Conservation (phyloP, 2,113 vertebrate genomes). For the Neogobius melanostomus region DNA sequence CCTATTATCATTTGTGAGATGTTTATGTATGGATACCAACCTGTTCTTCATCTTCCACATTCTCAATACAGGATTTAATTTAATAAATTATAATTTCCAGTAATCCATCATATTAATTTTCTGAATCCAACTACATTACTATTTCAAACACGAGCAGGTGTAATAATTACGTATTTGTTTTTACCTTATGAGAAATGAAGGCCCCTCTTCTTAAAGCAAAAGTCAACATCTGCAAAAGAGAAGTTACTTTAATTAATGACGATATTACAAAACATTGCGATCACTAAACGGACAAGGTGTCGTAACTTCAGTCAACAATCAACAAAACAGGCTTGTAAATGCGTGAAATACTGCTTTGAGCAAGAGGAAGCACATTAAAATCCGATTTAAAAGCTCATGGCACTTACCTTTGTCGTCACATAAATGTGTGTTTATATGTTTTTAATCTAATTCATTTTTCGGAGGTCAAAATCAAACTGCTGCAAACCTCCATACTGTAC, state of each 20-base stretch:
- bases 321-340: too few species aligned
- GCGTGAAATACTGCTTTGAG: not conserved
- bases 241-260: not conserved
- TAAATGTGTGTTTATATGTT: not conserved
- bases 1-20: too few species aligned
- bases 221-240: conserved; percentile 46
- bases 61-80: too few species aligned
- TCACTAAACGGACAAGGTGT: too few species aligned
- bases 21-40: too few species aligned
- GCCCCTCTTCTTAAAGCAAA: conserved; percentile 35
- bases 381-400: rapidly evolving
- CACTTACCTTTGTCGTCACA: conserved; percentile 23
- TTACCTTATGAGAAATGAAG: conserved; percentile 47
- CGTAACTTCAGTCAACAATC: too few species aligned
- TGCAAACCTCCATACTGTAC: rapidly evolving
- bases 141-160: not conserved
- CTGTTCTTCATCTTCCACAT: too few species aligned
- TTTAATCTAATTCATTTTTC: rapidly evolving
- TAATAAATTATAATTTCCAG: too few species aligned
- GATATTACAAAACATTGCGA: too few species aligned
- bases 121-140: too few species aligned
- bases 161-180: not conserved
- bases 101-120: too few species aligned
- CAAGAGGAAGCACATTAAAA: not conserved
- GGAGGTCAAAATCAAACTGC: conserved; percentile 1